Evolutionary conservation across 2,888 invertebrate genomes (phyloP), one percentile per base, ranked within the genome.

Genomic region (Leptothorax acervorum): DNA sequence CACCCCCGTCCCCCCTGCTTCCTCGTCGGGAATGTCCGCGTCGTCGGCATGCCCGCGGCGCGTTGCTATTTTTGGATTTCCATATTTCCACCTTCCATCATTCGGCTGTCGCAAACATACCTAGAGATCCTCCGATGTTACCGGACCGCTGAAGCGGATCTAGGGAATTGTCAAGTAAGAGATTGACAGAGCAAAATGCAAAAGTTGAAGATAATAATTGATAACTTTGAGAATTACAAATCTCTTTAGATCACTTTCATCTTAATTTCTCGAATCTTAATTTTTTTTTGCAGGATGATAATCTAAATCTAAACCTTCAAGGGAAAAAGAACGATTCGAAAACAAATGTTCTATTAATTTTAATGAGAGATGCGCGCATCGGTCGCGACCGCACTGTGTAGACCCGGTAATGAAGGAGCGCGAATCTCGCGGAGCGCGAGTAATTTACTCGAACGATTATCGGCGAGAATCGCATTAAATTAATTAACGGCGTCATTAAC

Each of bases 1-100:
- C 87, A 85, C 79, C 81, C 83, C 48, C 57, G 66, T 23, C 11
- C 8, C 15, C 60, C n/a, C 55, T 31, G 74, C 74, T 75, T 60
- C 51, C 74, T 73, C 39, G 23, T 11, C 53, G 48, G 73, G 42
- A 51, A 75, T 71, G 78, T 57, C 42, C 51, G 60, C 76, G 62
- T 57, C 62, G 79, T 51, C 70, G 51, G 23, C 18, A 42, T 51
- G 66, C 81, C 18, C 65, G 65, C 65, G 71, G 81, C 45, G 55
- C 51, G 53, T 55, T 65, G 84, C 66, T 88, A 88, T 88, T 85
- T 88, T 85, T 87, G 74, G 48, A 70, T 75, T 75, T 84, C 62
- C 70, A 83, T 81, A 78, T 82, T 85, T 85, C 60, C 79, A 84
- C 76, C 82, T 68, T 83, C 68, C n/a, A 73, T 73, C 79, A 81